Base-by-base conservation (phyloP, 2,888 invertebrate genomes). In the Emmelina monodactyla region DNA sequence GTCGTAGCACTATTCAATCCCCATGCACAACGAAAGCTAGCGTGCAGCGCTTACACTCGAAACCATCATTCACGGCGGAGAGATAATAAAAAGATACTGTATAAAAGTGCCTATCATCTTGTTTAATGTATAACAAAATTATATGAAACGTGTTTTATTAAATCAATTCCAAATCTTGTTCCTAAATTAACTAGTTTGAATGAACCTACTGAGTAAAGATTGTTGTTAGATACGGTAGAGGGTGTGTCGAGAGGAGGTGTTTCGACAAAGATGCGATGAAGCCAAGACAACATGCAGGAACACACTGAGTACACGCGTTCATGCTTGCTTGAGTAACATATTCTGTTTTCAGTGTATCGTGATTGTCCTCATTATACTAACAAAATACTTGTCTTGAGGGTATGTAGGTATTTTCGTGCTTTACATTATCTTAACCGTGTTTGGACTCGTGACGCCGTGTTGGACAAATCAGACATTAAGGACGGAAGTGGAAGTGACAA, bases 21-120 rank as follows among this genome's bases (percentile, higher is more conserved):
- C 78, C 79, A 79, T 79, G 79, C 79, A 78, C 71, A 79, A 78
- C 66, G 67, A 76, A 79, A 79, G 78, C 78, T 70, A 76, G 76
- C 79, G 78, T 79, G 79, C 79, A 78, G 75, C 72, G 64, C 50
- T 62, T 63, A 70, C 62, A 67, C 63, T 72, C 62, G 62, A 66
- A 68, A 72, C 62, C 72, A 63, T 68, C 63, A 62, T 73, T 68
- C 62, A 62, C 58, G 62, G 67, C 62, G 54, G 58, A 61, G 51
- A 58, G 47, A 53, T 54, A 58, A 53, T 62, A 61, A 55, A 56
- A n/a, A n/a, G 51, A 59, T 51, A 39, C 44, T 41, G 54, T 55
- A 59, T 62, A 62, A 62, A 61, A 61, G 59, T 63, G 62, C 60
- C 62, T 55, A 56, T 59, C 59, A 56, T 50, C 47, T 25, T 25